phyloP scores from a whole-genome alignment of 2,888 invertebrate species.

The Eutolmus rufibarbis region DNA sequence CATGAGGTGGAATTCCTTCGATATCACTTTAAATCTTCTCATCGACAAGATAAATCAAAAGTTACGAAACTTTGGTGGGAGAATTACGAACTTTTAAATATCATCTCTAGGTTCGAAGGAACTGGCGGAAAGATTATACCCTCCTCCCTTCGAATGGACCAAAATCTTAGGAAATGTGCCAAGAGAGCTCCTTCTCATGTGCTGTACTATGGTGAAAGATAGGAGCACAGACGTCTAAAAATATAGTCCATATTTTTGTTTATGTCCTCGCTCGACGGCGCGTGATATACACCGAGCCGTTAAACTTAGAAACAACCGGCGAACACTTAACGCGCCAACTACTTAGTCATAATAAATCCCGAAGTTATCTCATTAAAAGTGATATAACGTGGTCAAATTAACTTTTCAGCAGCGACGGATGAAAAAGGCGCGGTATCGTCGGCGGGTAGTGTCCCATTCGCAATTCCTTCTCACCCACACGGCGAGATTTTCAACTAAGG shows the following conservation, averaged over 20 bases:
- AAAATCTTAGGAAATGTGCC: background rate
- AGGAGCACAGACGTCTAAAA: background rate
- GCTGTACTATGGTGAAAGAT: background rate
- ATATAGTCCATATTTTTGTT: background rate
- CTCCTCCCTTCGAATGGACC: background rate
- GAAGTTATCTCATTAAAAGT: slow-evolving; percentile 43
- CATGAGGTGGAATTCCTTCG: background rate
- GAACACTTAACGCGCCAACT: slow-evolving; percentile 7
- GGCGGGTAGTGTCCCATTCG: background rate
- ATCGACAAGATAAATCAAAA: slow-evolving; percentile 27
- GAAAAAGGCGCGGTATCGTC: background rate
- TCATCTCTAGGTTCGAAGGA: background rate
- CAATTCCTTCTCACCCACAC: background rate
- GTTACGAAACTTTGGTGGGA: background rate
- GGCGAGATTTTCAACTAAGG: background rate
- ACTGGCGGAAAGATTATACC: background rate
- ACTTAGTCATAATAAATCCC: slow-evolving; percentile 31
- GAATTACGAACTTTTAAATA: slow-evolving; percentile 29
- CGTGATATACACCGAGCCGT: background rate
- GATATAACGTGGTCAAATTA: slow-evolving; percentile 42
- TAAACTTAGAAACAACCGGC: background rate
- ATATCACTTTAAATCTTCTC: slow-evolving; percentile 24
- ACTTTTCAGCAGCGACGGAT: slow-evolving; percentile 20
- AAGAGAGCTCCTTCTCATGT: background rate
- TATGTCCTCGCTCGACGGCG: background rate